Base-by-base conservation (phyloP, 2,888 invertebrate species). In the Chaitophorus viminalis region DNA sequence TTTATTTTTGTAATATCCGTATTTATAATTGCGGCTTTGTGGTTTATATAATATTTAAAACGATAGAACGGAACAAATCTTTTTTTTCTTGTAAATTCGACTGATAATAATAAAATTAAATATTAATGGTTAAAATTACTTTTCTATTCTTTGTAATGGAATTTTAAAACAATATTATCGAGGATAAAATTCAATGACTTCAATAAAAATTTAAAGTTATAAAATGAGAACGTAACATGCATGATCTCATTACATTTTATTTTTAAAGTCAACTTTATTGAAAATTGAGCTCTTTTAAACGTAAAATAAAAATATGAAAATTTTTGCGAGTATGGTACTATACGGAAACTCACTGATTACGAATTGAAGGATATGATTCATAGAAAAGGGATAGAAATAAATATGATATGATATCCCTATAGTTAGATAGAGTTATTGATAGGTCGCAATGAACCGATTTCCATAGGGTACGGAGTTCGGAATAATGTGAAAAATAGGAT, bases 181-280 rank as follows among this genome's bases (percentile, higher is more conserved):
- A 1, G 29, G 17, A 78, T 54, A 54, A 54, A 77, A 78, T 31
- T 21, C 78, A 54, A 78, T 0, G 33, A 33, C 31, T 60, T 54
- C 25, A 25, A 54, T 54, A 54, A 78, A 77, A 77, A 21, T 54
- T 77, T 54, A 17, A 78, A 78, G 54, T 33, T 60, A 78, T 54
- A 52, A 31, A n/a, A 54, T 33, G 25, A 14, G 25, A 25, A 25
- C 54, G 25, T 78, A 33, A 29, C 1, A 3, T 77, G 52, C 4
- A 9, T 77, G 31, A 77, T 52, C 21, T 77, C 21, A 3, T n/a
- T 29, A 76, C 1, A n/a, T 78, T 54, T 54, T n/a, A 8, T 39
- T 65, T 36, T 65, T 39, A 79, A 79, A 52, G 17, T 29, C 17
- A 65, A 79, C 36, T 79, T 65, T 29, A 36, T 39, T 65, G n/a